A percentile compares a stretch with the other conserved stretches of the same genome.
Conservation (phyloP, 1,140 invertebrate genomes). For the Carcinoscorpius rotundicauda region DNA sequence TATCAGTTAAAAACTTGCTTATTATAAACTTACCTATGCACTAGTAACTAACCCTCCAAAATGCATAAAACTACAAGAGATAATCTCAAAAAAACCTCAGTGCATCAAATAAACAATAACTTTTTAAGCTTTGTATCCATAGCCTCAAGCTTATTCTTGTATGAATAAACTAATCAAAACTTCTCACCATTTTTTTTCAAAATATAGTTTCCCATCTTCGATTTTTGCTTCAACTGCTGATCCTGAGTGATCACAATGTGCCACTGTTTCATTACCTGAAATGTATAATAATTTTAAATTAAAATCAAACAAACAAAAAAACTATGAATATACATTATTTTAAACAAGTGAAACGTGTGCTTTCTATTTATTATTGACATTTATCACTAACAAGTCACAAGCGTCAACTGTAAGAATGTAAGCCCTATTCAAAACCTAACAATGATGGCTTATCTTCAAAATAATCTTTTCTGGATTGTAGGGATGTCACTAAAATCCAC, state of each 20-base stretch:
- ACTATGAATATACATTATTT: background rate
- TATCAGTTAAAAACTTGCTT: background rate
- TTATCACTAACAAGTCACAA: background rate
- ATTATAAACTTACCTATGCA: background rate
- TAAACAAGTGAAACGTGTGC: background rate
- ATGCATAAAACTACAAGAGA: conserved; percentile 1
- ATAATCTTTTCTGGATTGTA: too few relatives aligned
- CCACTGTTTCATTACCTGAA: background rate
- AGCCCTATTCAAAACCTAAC: conserved; percentile 1
- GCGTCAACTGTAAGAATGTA: conserved; percentile 3
- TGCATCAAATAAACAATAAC: conserved; percentile 2
- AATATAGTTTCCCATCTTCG: conserved; percentile 86
- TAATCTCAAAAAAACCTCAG: background rate
- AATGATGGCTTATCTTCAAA: too few relatives aligned
- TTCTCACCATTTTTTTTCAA: conserved; percentile 78
- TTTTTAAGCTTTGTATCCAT: background rate
- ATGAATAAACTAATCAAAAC: conserved; percentile 5
- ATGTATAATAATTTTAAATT: background rate
- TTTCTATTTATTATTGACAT: background rate
- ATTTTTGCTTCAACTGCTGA: conserved; percentile 56
- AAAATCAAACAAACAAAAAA: background rate
- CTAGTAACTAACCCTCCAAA: background rate
- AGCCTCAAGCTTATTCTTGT: too few relatives aligned
- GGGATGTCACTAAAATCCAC: too few relatives aligned
- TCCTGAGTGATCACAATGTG: background rate